Evolutionary conservation across 1,140 invertebrate species (phyloP).

Genomic region (Dendrolimus kikuchii): DNA sequence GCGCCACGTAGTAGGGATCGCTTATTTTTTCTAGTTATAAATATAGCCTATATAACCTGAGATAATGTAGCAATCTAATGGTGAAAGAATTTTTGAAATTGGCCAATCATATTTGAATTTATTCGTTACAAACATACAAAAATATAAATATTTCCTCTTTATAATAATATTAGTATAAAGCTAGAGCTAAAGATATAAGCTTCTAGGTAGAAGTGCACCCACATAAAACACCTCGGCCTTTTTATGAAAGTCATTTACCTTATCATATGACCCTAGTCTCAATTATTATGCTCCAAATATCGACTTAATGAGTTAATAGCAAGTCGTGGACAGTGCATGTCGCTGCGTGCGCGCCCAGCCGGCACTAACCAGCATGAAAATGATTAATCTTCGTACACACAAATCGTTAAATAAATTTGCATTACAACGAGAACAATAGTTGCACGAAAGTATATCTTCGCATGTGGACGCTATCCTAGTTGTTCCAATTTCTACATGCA

Average conservation of each 20-base stretch:
- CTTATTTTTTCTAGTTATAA: too few relatives aligned
- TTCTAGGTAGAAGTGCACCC: too few relatives aligned
- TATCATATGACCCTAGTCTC: constrained; percentile 12
- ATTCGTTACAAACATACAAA: not conserved
- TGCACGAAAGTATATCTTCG: constrained; percentile 7
- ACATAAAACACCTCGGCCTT: not conserved
- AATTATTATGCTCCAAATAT: constrained; percentile 26
- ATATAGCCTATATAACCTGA: too few relatives aligned
- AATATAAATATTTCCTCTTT: too few relatives aligned
- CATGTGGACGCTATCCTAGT: constrained; percentile 6
- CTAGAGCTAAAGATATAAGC: too few relatives aligned
- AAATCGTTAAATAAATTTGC: constrained; percentile 6
- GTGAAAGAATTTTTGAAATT: too few relatives aligned
- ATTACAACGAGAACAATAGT: constrained; percentile 6
- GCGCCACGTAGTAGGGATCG: too few relatives aligned
- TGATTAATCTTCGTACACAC: constrained; percentile 9
- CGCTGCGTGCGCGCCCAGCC: constrained; percentile 9
- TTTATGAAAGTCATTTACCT: constrained; percentile 1
- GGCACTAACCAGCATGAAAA: constrained; percentile 13
- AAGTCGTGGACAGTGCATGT: constrained; percentile 15
- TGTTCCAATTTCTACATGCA: not conserved
- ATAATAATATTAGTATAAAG: too few relatives aligned
- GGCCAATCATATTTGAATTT: not conserved
- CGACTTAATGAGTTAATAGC: constrained; percentile 20
- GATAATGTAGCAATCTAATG: too few relatives aligned